phyloP scores from a whole-genome alignment of 2,113 vertebrate species.

The Lanius ludovicianus region DNA sequence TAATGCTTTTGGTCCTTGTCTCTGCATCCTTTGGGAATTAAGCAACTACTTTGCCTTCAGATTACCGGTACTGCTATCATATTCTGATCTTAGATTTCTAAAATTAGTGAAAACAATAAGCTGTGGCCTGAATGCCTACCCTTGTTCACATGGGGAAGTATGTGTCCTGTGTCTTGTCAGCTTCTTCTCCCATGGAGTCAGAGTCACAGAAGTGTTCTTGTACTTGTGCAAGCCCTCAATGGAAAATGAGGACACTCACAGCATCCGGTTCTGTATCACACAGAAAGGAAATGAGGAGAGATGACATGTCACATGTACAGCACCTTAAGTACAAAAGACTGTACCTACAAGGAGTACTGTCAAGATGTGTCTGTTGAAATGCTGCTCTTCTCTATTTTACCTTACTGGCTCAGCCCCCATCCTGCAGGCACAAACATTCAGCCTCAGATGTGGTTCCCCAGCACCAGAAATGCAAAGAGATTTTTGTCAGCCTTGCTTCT shows the following conservation, averaged over 20 bases:
- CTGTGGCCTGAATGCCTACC: not conserved
- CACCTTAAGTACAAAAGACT: not conserved
- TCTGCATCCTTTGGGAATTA: not conserved
- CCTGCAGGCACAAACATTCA: accelerated
- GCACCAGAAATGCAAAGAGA: not conserved
- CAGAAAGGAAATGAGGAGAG: not conserved
- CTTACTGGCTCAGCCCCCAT: not conserved
- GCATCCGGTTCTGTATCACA: not conserved
- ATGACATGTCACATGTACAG: not conserved
- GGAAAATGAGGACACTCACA: not conserved
- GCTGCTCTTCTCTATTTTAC: not conserved
- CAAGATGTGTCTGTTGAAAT: not conserved
- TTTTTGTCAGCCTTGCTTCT: not conserved
- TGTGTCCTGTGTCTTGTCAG: not conserved
- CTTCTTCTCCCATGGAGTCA: not conserved
- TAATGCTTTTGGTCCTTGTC: not conserved
- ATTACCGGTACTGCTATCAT: not conserved
- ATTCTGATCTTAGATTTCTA: not conserved
- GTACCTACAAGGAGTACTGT: not conserved
- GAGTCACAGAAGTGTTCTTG: not conserved
- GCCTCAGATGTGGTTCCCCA: not conserved
- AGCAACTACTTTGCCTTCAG: not conserved
- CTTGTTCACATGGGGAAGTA: not conserved
- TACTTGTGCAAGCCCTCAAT: not conserved
- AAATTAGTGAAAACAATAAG: not conserved